Percentiles rank a stretch among this genome's conserved stretches.
phyloP scores from a whole-genome alignment of 2,797 vertebrate genomes.

The Melanotaenia pygmaea region DNA sequence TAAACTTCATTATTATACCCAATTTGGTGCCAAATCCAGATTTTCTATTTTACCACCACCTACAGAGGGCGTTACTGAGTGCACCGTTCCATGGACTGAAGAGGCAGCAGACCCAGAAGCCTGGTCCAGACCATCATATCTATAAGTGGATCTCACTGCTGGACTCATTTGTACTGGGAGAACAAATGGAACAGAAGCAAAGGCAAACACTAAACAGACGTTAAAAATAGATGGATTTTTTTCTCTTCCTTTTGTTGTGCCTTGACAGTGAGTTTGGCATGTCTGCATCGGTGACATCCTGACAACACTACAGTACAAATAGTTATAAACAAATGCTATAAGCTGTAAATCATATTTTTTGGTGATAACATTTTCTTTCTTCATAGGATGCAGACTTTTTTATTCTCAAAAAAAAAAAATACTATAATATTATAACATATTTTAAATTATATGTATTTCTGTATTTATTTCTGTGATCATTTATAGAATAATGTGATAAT shows the following conservation, averaged over 20 bases:
- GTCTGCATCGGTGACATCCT: not conserved
- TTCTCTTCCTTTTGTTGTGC: not conserved
- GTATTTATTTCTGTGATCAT: conserved; percentile 52
- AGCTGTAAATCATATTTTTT: conserved; percentile 13
- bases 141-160: conserved; percentile 18
- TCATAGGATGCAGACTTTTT: conserved; percentile 26
- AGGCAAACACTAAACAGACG: not conserved
- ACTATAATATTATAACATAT: conserved; percentile 11
- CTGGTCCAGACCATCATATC: conserved; percentile 13
- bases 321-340: conserved; percentile 31
- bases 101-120: not conserved
- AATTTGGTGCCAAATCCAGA: conserved; percentile 3
- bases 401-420: conserved; percentile 33
- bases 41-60: conserved; percentile 14
- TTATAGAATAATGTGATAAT: conserved; percentile 48
- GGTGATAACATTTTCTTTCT: conserved; percentile 21
- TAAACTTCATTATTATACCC: not conserved
- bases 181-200: conserved; percentile 6
- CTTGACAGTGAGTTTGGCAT: not conserved
- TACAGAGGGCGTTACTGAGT: conserved; percentile 33
- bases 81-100: not conserved
- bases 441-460: conserved; percentile 1
- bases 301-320: conserved; percentile 32
- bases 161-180: conserved; percentile 15
- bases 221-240: not conserved